Evolutionary conservation across 2,888 invertebrate species (phyloP).

Genomic region (Acrobasis repandana): DNA sequence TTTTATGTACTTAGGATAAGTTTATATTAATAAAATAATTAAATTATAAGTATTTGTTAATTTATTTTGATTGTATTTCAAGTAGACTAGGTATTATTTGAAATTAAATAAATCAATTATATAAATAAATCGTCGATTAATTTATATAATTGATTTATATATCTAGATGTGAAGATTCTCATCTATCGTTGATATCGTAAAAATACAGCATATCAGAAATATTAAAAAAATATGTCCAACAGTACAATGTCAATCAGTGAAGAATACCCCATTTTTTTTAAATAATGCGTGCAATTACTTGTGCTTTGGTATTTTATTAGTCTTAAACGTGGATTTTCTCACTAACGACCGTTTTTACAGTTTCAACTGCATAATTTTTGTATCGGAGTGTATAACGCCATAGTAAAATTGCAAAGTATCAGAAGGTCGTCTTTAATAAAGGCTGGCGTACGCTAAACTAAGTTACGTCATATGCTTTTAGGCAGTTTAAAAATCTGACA

Average conservation of each 20-base stretch:
- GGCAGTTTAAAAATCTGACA: too few relatives aligned
- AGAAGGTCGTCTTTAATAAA: neutral
- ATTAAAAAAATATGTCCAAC: neutral
- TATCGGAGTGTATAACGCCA: neutral
- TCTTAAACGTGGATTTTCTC: neutral
- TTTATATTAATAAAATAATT: too few relatives aligned
- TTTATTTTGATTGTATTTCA: too few relatives aligned
- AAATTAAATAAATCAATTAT: too few relatives aligned
- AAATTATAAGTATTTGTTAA: too few relatives aligned
- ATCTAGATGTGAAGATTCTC: too few relatives aligned
- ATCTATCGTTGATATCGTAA: neutral
- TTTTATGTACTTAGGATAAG: neutral
- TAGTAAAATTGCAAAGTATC: neutral
- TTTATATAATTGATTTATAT: too few relatives aligned
- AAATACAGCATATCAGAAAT: slow-evolving; percentile 2
- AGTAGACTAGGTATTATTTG: too few relatives aligned
- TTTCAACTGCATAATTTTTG: slow-evolving; percentile 19
- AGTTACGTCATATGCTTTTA: too few relatives aligned
- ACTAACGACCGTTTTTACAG: slow-evolving; percentile 16
- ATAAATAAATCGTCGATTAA: too few relatives aligned
- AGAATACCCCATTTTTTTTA: neutral
- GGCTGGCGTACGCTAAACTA: too few relatives aligned
- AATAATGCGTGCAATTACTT: neutral
- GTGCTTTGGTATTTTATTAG: neutral
- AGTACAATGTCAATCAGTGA: neutral